These are phyloP conservation scores for Pseudopodoces humilis DNA, from an alignment of 2,113 vertebrate genomes.

Conservation along the genomic window DNA sequence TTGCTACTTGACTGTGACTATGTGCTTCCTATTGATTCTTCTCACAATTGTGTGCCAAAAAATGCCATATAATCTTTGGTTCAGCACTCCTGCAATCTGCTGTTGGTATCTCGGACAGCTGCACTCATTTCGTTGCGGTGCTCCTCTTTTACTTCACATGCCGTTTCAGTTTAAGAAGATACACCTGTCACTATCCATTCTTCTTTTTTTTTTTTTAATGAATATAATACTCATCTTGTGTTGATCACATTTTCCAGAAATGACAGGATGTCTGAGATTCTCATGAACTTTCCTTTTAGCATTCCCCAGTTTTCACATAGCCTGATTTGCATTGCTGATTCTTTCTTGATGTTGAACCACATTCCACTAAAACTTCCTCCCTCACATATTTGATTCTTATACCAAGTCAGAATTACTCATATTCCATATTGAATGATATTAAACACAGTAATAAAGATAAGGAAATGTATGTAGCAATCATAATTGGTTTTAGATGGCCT, in stretches of 20 bases:
- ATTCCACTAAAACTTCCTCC: conserved; percentile 54
- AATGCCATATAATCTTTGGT: not conserved
- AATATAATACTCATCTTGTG: not conserved
- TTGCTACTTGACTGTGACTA: not conserved
- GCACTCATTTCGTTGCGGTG: not conserved
- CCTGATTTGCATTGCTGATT: conserved; percentile 64
- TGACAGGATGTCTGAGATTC: conserved; percentile 40
- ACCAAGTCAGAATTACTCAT: conserved; percentile 11
- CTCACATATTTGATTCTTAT: conserved; percentile 23
- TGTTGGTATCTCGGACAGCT: not conserved
- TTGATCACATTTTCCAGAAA: conserved; percentile 21
- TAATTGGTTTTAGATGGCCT: not conserved
- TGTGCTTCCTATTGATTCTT: not conserved
- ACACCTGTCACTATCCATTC: not conserved
- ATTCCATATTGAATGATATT: conserved; percentile 8
- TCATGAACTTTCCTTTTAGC: conserved; percentile 6
- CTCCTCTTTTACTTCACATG: not conserved
- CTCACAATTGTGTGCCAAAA: not conserved
- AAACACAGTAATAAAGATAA: not conserved
- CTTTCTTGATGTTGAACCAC: conserved; percentile 47
- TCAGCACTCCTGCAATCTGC: not conserved
- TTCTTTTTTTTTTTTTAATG: not conserved
- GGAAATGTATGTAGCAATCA: not conserved
- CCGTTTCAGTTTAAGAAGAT: not conserved
- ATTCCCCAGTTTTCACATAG: not conserved